Percentiles rank a stretch among this genome's conserved stretches.
Evolutionary conservation across 1,140 invertebrate genomes (phyloP).

Genomic region (Listronotus oregonensis): DNA sequence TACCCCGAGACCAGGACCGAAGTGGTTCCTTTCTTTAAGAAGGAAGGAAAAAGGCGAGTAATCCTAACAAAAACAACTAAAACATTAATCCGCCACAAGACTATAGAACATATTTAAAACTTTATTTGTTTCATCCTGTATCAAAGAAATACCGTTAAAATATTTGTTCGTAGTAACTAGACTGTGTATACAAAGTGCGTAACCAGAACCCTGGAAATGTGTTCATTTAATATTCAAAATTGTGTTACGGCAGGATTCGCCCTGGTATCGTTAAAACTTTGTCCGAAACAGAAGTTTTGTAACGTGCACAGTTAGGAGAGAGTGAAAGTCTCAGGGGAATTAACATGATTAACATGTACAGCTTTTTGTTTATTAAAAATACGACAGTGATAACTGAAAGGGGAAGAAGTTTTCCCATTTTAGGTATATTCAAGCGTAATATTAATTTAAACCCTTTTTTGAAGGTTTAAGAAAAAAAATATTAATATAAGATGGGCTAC

Average conservation of each 20-base stretch:
- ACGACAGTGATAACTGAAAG: conserved; percentile 26
- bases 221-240: conserved; percentile 29
- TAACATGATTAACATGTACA: conserved; percentile 29
- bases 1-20: no score
- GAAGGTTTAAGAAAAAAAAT: background rate
- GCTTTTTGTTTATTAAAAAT: conserved; percentile 31
- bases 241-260: conserved; percentile 22
- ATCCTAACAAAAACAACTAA: no score
- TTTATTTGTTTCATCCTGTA: no score
- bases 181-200: conserved; percentile 9
- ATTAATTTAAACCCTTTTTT: conserved; percentile 8
- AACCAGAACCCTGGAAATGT: conserved; percentile 16
- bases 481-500: no score
- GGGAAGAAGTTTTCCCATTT: conserved; percentile 22
- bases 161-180: no score
- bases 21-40: no score
- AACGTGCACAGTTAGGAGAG: conserved; percentile 25
- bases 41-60: no score
- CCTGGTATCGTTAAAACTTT: conserved; percentile 27
- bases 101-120: no score
- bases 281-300: conserved; percentile 20
- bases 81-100: no score
- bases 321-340: conserved; percentile 20
- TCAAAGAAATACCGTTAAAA: no score
- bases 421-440: conserved; percentile 19